phyloP scores from a whole-genome alignment of 2,888 invertebrate species.

The Stenodema calcarata region DNA sequence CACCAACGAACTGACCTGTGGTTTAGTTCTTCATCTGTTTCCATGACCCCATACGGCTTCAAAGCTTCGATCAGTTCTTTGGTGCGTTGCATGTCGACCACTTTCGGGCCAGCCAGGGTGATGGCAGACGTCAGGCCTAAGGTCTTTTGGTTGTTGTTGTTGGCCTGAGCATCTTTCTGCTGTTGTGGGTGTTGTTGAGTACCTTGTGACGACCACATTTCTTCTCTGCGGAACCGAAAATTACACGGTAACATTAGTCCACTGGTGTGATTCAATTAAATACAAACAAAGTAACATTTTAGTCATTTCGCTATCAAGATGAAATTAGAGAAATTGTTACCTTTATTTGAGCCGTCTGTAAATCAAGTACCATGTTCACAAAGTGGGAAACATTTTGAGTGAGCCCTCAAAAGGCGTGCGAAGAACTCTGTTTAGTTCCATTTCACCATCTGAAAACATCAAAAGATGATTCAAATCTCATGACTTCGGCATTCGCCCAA shows the following conservation, averaged over 20 bases:
- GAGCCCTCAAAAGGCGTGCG: constrained; percentile 5
- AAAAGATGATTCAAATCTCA: too few species aligned
- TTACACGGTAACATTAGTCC: background rate
- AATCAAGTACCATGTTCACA: constrained; percentile 43
- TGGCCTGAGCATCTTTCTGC: constrained; percentile 42
- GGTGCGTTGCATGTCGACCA: constrained; percentile 76
- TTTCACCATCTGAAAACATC: constrained; percentile 5
- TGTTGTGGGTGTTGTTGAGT: constrained; percentile 42
- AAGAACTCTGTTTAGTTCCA: constrained; percentile 10
- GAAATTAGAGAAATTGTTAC: background rate
- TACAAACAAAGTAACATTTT: background rate
- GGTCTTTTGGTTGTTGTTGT: constrained; percentile 64
- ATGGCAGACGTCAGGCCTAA: constrained; percentile 95
- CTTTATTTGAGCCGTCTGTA: constrained; percentile 26
- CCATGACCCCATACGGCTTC: constrained; percentile 86
- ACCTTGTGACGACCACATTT: constrained; percentile 54
- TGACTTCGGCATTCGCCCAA: too few species aligned
- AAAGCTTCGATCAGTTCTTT: constrained; percentile 79
- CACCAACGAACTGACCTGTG: constrained; percentile 69
- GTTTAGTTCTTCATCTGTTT: constrained; percentile 86
- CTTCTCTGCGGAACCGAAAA: constrained; percentile 35
- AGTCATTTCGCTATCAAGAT: too few species aligned
- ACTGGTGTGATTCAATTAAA: background rate
- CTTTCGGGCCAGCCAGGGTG: constrained; percentile 83
- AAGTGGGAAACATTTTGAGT: constrained; percentile 29